Base-by-base conservation (phyloP, 2,113 vertebrate genomes). In the Crotalus horridus region DNA sequence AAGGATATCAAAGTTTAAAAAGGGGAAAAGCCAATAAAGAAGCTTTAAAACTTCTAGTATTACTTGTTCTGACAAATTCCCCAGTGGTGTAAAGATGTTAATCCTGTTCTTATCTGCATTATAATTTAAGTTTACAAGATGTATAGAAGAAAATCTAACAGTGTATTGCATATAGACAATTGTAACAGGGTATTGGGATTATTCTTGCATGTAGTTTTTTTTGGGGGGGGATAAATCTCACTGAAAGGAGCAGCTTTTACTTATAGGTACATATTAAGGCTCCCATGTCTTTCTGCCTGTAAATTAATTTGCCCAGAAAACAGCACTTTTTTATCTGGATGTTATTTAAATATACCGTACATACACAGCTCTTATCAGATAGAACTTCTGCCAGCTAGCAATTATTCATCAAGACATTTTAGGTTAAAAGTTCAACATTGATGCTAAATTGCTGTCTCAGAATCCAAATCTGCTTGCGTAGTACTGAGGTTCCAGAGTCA, bases 381-480 rank as follows among this genome's bases (percentile, higher is more conserved):
- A 94, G 91, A 92, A 91, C 59, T 95, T 91, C 90, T 92, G 95
- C 95, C 94, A 96, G 94, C 95, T 90, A 95, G 87, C 92, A 86
- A 93, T 96, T 95, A 92, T 96, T 96, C 94, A 94, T 90, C 90
- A 95, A 96, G 96, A 96, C 92, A 64, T 4, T n/a, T 94, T 94
- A 93, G 95, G 95, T 96, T 96, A 96, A 97, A 97, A 97, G 97
- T 96, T 96, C 96, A 97, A 89, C 92, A 89, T 55, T 94, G 96
- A 95, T 61, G 94, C 94, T 93, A 94, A 91, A 85, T 92, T 96
- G 64, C 87, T 97, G 95, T 94, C 89, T 96, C 95, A 46, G 88
- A 97, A 85, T 95, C 92, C 91, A 96, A 94, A 95, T 59, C 43
- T 95, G 61, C 92, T 97, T 97, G 95, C 85, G 3, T 96, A 96